These are phyloP conservation scores for Polymixis lichenea DNA, from an alignment of 2,888 invertebrate species.

Conservation along the genomic window DNA sequence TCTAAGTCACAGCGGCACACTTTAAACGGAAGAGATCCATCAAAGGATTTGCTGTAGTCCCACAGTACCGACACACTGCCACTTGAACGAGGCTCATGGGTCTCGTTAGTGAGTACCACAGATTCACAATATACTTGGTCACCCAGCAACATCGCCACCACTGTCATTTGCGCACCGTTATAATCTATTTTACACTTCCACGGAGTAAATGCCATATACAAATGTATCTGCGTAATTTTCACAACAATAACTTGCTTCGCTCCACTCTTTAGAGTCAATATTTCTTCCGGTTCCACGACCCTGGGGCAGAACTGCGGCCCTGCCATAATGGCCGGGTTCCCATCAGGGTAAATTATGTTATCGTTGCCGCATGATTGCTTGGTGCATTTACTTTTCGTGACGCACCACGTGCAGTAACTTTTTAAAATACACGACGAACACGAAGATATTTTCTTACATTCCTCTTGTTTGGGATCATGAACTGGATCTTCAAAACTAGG, in stretches of 20 bases:
- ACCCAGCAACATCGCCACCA: conserved; percentile 74
- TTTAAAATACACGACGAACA: conserved; percentile 78
- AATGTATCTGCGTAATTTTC: conserved; percentile 83
- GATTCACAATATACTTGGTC: conserved; percentile 80
- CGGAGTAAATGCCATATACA: conserved; percentile 85
- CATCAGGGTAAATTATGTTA: conserved; percentile 81
- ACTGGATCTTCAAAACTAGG: conserved; percentile 44
- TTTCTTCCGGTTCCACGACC: conserved; percentile 73
- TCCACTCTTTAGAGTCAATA: conserved; percentile 76
- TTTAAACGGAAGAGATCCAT: conserved; percentile 77
- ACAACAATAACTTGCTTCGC: conserved; percentile 73
- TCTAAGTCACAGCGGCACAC: conserved; percentile 82
- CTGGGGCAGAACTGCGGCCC: conserved; percentile 82
- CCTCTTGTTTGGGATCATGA: conserved; percentile 59
- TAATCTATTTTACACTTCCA: conserved; percentile 81
- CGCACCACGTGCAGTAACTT: conserved; percentile 81
- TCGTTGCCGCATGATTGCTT: conserved; percentile 82
- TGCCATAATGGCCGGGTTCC: conserved; percentile 78
- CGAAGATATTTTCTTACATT: conserved; percentile 71
- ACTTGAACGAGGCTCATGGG: conserved; percentile 70
- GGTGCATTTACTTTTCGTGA: conserved; percentile 83
- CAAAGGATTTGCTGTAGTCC: conserved; percentile 81
- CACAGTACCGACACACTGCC: conserved; percentile 80
- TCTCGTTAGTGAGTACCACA: conserved; percentile 76
- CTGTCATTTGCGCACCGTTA: conserved; percentile 69